Evolutionary conservation across 2,797 vertebrate genomes (phyloP).

Genomic region (Malacoctenus gilli): DNA sequence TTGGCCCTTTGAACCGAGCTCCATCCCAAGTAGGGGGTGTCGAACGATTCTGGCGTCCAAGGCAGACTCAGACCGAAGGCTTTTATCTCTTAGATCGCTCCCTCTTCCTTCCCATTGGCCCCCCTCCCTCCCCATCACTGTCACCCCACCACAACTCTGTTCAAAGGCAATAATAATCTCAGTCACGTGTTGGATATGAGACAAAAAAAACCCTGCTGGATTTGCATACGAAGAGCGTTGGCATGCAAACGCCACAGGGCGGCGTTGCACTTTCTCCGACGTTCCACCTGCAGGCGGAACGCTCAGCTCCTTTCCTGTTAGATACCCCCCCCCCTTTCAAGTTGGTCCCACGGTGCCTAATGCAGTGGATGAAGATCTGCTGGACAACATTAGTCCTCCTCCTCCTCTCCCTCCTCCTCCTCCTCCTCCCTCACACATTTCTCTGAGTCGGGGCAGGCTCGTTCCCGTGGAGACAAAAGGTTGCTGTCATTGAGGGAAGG

Average conservation of each 20-base stretch:
- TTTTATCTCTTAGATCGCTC: too few relatives aligned
- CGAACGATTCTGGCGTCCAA: too few relatives aligned
- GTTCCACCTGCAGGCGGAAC: constrained; percentile 30
- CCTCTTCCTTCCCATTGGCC: too few relatives aligned
- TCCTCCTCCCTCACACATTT: constrained; percentile 6
- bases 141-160: constrained; percentile 22
- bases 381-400: constrained; percentile 38
- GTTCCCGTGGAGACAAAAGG: constrained; percentile 54
- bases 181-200: constrained; percentile 44
- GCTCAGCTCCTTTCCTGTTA: constrained; percentile 14
- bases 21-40: too few relatives aligned
- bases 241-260: constrained; percentile 57
- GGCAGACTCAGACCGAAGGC: too few relatives aligned
- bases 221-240: constrained; percentile 31
- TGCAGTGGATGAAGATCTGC: constrained; percentile 50
- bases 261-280: constrained; percentile 61
- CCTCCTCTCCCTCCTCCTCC: constrained; percentile 7
- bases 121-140: not conserved
- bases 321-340: constrained; percentile 22
- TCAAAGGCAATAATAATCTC: constrained; percentile 69
- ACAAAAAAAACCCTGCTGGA: constrained; percentile 35
- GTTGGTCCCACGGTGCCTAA: constrained; percentile 69
- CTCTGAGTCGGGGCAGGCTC: constrained; percentile 43
- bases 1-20: too few relatives aligned
- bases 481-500: constrained; percentile 53